Conservation (phyloP, 2,888 invertebrate species). For the Cosmia trapezina region DNA sequence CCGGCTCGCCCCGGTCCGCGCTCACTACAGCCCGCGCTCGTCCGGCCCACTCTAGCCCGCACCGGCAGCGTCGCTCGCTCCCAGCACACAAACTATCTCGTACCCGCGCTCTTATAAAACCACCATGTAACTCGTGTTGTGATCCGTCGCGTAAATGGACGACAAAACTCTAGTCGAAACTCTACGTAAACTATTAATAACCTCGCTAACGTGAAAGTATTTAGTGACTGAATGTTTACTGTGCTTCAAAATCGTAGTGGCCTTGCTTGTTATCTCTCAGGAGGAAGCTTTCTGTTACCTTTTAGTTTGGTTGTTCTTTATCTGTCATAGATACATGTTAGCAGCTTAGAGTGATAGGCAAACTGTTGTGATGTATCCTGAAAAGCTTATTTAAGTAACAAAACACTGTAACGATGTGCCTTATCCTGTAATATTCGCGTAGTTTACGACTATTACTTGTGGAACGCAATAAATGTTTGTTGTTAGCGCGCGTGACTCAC, state of each 20-base stretch:
- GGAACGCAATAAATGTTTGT: slow-evolving; percentile 65
- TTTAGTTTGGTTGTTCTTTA: slow-evolving; percentile 57
- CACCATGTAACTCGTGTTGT: slow-evolving; percentile 70
- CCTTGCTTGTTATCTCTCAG: slow-evolving; percentile 82
- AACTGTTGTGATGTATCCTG: slow-evolving; percentile 68
- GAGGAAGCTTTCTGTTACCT: slow-evolving; percentile 74
- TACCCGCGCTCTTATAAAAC: slow-evolving; percentile 51
- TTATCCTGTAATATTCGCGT: slow-evolving; percentile 80
- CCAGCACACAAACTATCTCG: slow-evolving; percentile 56
- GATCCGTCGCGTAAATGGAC: slow-evolving; percentile 64
- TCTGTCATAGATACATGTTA: slow-evolving; percentile 61
- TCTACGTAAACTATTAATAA: slow-evolving; percentile 77
- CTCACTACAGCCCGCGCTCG: slow-evolving; percentile 56
- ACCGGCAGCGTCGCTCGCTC: slow-evolving; percentile 50
- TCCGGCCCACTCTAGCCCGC: slow-evolving; percentile 45
- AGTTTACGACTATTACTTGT: slow-evolving; percentile 60
- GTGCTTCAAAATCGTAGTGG: slow-evolving; percentile 81
- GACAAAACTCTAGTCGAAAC: slow-evolving; percentile 57
- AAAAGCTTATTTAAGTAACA: slow-evolving; percentile 75
- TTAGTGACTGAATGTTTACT: slow-evolving; percentile 76
- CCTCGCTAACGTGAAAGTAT: slow-evolving; percentile 73
- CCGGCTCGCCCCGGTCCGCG: slow-evolving; percentile 52
- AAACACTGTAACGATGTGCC: slow-evolving; percentile 85
- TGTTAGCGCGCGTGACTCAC: slow-evolving; percentile 79
- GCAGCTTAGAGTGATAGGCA: slow-evolving; percentile 55